Base-by-base conservation (phyloP, 2,113 vertebrate species). In the Cardinalis cardinalis region DNA sequence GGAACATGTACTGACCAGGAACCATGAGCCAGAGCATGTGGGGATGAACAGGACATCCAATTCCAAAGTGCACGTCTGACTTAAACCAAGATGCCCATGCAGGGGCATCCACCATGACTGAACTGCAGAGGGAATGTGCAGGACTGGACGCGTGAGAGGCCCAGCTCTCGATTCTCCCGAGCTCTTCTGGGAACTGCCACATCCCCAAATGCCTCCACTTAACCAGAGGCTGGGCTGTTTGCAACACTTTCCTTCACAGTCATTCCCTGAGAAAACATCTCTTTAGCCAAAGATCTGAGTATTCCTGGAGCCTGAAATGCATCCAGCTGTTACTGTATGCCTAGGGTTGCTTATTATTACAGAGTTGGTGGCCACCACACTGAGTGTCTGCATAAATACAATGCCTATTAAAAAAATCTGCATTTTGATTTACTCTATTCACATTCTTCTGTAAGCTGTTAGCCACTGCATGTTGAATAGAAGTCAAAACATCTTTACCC, bases 101-200 rank as follows among this genome's bases (percentile, higher is more conserved):
- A 41, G 12, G 17, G 24, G 4, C 21, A 49, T 3, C 26, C 40
- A 8, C 20, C 19, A 17, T 17, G 32, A 25, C 9, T 1, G 3
- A 56, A 32, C 31, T 60, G 49, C 18, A 41, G 36, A 56, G 10
- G 6, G 18, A 56, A 26, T 14, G 4, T 63, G 48, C 32, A 2
- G 2, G 14, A 31, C 34, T 21, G 23, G 29, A 7, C 40, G 18
- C 0, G 0, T 3, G 21, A 59, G 32, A 6, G 43, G 6, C 18
- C 9, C 23, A 73, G 51, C 5, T n/a, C 8, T 61, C 9, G 46
- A 3, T 34, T 77, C 38, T 41, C 18, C 16, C 3, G 1, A 29
- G 32, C 25, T 58, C 3, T 66, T 68, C 48, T 36, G 34, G 16
- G 13, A 38, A 12, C 31, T 41, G 26, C 7, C 41, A 1, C 8